Conservation (phyloP, 2,797 vertebrate species). For the Mallotus villosus region DNA sequence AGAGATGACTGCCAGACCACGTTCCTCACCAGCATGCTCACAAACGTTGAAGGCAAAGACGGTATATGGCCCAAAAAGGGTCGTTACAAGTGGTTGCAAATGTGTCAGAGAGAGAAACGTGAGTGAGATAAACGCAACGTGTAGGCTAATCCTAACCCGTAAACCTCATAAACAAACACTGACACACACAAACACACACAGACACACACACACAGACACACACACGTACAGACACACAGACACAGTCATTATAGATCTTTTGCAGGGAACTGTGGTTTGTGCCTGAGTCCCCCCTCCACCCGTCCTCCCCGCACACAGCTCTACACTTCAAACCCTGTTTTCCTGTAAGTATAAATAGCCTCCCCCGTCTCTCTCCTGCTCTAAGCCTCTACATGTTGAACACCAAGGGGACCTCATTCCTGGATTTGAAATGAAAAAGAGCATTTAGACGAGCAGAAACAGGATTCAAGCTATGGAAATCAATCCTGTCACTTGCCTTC, state of each 20-base stretch:
- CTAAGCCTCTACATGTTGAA: conserved; percentile 22
- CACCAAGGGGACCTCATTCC: conserved; percentile 21
- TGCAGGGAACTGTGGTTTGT: conserved; percentile 1
- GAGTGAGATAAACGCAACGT: no score
- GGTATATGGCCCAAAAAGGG: no score
- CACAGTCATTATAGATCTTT: neutral
- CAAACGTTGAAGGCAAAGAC: no score
- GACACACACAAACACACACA: neutral
- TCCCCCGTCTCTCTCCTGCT: conserved; percentile 29
- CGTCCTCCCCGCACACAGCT: conserved; percentile 36
- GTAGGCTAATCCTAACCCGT: no score
- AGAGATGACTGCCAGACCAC: no score
- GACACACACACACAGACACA: neutral
- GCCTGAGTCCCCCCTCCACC: conserved; percentile 9
- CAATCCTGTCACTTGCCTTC: conserved; percentile 40
- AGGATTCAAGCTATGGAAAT: conserved; percentile 26
- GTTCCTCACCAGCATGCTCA: no score
- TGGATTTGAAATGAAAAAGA: conserved; percentile 51
- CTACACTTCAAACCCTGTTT: conserved; percentile 52
- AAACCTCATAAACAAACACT: no score
- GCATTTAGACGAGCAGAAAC: conserved; percentile 37
- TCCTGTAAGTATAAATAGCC: conserved; percentile 61
- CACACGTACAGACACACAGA: neutral
- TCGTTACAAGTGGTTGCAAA: no score
- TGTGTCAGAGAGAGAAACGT: no score